Evolutionary conservation across 2,888 invertebrate genomes (phyloP), one percentile per base, ranked within the genome.

Genomic region (Mythimna impura): DNA sequence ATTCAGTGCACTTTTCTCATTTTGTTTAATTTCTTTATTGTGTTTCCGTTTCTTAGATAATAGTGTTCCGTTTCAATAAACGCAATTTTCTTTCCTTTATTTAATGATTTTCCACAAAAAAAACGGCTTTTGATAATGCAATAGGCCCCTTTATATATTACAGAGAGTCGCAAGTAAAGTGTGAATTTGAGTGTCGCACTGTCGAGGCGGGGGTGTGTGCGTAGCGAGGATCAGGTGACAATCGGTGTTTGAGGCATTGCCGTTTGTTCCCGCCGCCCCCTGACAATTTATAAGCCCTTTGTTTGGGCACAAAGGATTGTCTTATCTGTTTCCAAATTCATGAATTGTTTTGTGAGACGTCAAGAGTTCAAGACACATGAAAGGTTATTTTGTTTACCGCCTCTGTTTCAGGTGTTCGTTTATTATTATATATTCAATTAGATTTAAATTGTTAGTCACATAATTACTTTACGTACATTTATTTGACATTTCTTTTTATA

Each of bases 201-300:
- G 65, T n/a, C 40, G 62, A 55, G 58, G 64, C 73, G 62, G 65
- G 73, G 54, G 74, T 60, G 34, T 36, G n/a, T 60, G 36, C 60
- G 36, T 36, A 40, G 22, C 36, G 79, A 82, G 86, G 85, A 85
- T 87, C 88, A 89, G 85, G 85, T 82, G 87, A 84, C 87, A 85
- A 89, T 89, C 84, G 85, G 81, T 86, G 85, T 85, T 86, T 86
- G 86, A 86, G 83, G 79, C 78, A 84, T 84, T 81, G 82, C 80
- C 71, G 80, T 82, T 84, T 85, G 83, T 85, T 84, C 79, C 76
- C 81, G 70, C 81, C 79, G 76, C 81, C 80, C 87, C 80, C 83
- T 85, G 82, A 88, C 88, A 87, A 88, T 90, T 87, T 88, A 88
- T 87, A 87, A 86, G 85, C 86, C 82, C 86, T 84, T 86, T 88